Conservation (phyloP, 92 coral and sea anemone genomes). For the Porites lobata region DNA sequence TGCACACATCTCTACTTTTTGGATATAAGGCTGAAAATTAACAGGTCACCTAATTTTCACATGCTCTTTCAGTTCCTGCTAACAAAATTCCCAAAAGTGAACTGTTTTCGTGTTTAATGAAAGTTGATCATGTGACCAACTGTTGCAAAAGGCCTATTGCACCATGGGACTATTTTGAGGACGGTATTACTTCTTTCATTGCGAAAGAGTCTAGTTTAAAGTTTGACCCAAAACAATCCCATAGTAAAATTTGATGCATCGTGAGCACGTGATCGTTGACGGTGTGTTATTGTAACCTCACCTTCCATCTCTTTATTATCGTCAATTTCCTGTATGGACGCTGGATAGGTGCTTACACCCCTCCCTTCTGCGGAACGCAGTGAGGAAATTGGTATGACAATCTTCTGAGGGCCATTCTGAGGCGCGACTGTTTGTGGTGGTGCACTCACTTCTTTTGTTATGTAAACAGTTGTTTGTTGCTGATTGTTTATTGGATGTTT, state of each 20-base stretch:
- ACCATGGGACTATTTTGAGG: no score
- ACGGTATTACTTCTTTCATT: no score
- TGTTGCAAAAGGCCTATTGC: no score
- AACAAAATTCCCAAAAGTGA: no score
- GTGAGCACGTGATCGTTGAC: neutral
- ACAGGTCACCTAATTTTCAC: no score
- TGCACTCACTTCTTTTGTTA: slow-evolving; percentile 9
- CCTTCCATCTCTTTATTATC: slow-evolving; percentile 9
- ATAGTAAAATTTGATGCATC: neutral
- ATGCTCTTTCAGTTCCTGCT: no score
- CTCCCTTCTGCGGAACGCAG: slow-evolving; percentile 12
- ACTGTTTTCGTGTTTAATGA: no score
- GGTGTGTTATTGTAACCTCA: neutral
- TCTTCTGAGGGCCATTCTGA: slow-evolving; percentile 10
- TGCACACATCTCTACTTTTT: no score
- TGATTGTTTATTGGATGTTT: slow-evolving; percentile 6
- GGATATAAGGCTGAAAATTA: no score
- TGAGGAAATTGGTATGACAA: slow-evolving; percentile 55
- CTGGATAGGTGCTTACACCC: neutral
- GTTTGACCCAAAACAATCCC: neutral
- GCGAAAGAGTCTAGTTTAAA: no score
- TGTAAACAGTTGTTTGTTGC: slow-evolving; percentile 21
- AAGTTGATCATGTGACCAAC: no score
- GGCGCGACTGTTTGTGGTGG: neutral
- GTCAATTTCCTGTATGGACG: neutral